Percentiles rank a stretch among this genome's conserved stretches.
These are phyloP conservation scores for Phrynosoma blainvillii DNA, from an alignment of 2,113 vertebrate genomes.

Conservation along the genomic window DNA sequence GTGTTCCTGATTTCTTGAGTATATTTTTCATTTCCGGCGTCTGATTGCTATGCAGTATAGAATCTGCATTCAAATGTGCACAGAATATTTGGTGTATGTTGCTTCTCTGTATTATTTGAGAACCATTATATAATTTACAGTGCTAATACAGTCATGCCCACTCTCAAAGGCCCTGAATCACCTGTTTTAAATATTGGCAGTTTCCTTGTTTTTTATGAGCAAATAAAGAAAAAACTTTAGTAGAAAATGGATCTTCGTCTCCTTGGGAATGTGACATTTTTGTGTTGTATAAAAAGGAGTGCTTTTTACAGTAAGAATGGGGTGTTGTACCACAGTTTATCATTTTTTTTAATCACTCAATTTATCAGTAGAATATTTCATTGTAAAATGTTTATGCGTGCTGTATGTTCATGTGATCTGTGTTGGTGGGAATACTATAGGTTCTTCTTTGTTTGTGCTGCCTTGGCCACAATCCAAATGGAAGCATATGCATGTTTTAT, in stretches of 20 bases:
- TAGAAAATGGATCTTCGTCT: neutral
- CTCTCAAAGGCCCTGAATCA: neutral
- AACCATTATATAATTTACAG: neutral
- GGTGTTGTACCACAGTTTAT: neutral
- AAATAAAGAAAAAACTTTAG: neutral
- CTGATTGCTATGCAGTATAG: neutral
- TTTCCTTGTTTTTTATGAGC: neutral
- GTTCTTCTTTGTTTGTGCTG: neutral
- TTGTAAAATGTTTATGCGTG: neutral
- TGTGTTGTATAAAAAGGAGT: neutral
- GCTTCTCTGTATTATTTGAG: neutral
- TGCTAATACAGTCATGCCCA: neutral
- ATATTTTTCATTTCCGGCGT: neutral
- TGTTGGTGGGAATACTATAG: neutral
- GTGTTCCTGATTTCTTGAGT: neutral
- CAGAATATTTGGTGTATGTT: neutral
- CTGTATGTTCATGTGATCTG: neutral
- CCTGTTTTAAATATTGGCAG: neutral
- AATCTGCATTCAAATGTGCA: neutral
- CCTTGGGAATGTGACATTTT: neutral
- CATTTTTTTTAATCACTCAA: neutral
- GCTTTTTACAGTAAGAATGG: neutral
- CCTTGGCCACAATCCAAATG: neutral
- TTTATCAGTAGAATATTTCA: neutral
- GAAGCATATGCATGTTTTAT: neutral